phyloP scores from a whole-genome alignment of 2,888 invertebrate genomes.

The Alviniconcha strummeri region DNA sequence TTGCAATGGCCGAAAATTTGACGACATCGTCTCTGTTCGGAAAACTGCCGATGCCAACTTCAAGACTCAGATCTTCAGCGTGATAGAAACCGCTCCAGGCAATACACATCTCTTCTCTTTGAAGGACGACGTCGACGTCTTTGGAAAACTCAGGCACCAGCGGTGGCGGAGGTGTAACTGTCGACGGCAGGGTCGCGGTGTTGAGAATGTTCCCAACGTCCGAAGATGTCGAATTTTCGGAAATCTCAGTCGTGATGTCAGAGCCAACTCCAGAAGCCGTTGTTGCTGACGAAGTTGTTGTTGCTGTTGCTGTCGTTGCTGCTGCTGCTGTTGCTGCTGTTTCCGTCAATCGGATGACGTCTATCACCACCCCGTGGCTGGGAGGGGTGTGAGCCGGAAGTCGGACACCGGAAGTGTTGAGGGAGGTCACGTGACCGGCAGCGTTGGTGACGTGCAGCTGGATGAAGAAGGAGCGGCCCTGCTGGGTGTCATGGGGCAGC shows the following conservation, averaged over 20 bases:
- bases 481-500: slow-evolving; percentile 30
- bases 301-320: not conserved
- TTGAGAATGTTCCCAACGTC: not conserved
- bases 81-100: slow-evolving; percentile 19
- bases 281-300: not conserved
- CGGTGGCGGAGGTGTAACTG: not conserved
- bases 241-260: no score
- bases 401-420: slow-evolving; percentile 23
- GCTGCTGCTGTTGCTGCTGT: not conserved
- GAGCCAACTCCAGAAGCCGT: not conserved
- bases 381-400: slow-evolving; percentile 38
- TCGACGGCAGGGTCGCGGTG: not conserved
- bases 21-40: not conserved
- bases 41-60: not conserved
- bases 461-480: slow-evolving; percentile 29
- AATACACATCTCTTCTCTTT: slow-evolving; percentile 2
- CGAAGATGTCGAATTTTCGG: not conserved
- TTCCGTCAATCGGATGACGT: slow-evolving; percentile 8
- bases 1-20: not conserved
- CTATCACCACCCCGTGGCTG: slow-evolving; percentile 30
- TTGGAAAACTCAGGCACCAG: not conserved
- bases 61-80: not conserved
- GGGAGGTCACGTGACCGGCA: slow-evolving; percentile 42
- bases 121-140: slow-evolving; percentile 8
- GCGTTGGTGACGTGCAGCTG: slow-evolving; percentile 44